Percentiles rank a stretch among this genome's conserved stretches.
Evolutionary conservation across 2,797 vertebrate species (phyloP).

Genomic region (Holocentrus rufus): DNA sequence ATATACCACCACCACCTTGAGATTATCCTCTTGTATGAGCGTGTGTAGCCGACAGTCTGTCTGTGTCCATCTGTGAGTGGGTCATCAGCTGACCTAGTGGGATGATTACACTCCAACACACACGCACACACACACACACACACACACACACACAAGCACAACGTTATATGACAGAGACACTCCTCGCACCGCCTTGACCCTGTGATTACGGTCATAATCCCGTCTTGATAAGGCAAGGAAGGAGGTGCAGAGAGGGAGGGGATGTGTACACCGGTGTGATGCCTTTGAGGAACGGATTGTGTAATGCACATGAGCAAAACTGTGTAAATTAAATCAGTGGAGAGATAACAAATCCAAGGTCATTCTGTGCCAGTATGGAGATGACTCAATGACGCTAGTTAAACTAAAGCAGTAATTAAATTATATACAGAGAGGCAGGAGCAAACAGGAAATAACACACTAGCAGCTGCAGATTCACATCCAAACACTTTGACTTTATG

Average conservation of each 20-base stretch:
- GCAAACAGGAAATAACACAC: no score
- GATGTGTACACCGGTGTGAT: not conserved
- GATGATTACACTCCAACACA: slow-evolving; percentile 26
- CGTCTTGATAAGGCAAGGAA: slow-evolving; percentile 10
- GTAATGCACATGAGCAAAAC: no score
- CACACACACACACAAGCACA: slow-evolving; percentile 15
- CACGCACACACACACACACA: slow-evolving; percentile 18
- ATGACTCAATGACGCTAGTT: no score
- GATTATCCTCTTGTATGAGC: slow-evolving; percentile 37
- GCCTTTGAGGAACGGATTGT: no score
- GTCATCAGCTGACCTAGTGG: slow-evolving; percentile 28
- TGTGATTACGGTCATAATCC: slow-evolving; percentile 26
- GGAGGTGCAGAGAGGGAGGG: not conserved
- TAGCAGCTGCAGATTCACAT: no score
- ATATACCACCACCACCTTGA: slow-evolving; percentile 15
- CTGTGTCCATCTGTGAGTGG: slow-evolving; percentile 52
- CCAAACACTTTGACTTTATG: no score
- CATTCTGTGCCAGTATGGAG: no score
- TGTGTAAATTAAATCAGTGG: no score
- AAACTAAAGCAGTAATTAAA: no score
- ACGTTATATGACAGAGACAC: slow-evolving; percentile 1
- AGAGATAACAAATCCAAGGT: no score
- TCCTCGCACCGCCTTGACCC: slow-evolving; percentile 40
- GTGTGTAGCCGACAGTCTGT: slow-evolving; percentile 45
- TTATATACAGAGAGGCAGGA: no score